Evolutionary conservation across 2,113 vertebrate genomes (phyloP), one percentile per base, ranked within the genome.

Genomic region (Terrapene triunguis): DNA sequence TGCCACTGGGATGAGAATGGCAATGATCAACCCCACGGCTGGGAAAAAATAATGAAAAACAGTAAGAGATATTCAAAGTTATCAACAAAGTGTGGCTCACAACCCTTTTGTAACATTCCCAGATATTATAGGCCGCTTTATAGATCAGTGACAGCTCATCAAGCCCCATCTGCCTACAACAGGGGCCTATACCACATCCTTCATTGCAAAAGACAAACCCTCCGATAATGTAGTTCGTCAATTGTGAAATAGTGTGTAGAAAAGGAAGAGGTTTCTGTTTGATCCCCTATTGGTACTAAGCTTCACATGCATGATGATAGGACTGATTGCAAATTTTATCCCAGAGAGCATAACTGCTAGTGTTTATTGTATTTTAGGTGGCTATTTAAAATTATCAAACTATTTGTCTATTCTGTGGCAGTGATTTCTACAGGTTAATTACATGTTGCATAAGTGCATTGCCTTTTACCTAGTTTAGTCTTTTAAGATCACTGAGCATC

Each of bases 1-100:
- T 2, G 98, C 98, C 88, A 99, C 98, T 0, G 98, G 98, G 89
- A 98, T 98, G 83, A 99, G 98, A 74, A 99, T 98, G 65, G 98
- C 98, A 92, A 99, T 98, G 53, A 99, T 99, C 78, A 99, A 93
- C 47, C 98, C 98, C 74, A 98, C 89, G 82, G 98, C 98, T 99
- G 90, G 8, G 86, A 24, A 85, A 89, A 50, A 97, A 85, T 4
- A 80, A 50, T 80, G 14, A 84, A 87, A 83, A 76, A 13, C 21
- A 76, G 21, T 38, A 42, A 82, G 48, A 8, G 24, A 54, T 72
- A 79, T 51, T 90, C 35, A 48, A 85, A 22, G 32, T 80, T 54
- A 85, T 7, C 16, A 82, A 12, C 1, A 80, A 69, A 4, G 80
- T 80, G 85, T 74, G 22, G 4, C 72, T 35, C 29, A 51, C 27